Base-by-base conservation (phyloP, 2,888 invertebrate genomes). In the Exephanes ischioxanthus region DNA sequence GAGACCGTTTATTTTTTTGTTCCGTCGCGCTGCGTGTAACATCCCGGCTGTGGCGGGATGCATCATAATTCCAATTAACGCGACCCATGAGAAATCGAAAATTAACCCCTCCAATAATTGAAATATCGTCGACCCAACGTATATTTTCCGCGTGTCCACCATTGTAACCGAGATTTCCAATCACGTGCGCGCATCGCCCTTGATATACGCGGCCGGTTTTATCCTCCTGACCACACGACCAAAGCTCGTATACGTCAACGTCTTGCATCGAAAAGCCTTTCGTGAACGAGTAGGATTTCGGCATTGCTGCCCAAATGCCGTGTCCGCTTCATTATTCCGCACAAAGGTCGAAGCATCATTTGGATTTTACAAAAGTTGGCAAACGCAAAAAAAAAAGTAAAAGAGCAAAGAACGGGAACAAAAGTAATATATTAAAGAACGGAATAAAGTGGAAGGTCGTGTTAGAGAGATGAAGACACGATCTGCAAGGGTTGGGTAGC, bases 381-480 rank as follows among this genome's bases (percentile, higher is more conserved):
- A 77, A 26, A 55, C 26, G 14, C 11, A 55, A 51, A 37, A 19
- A 19, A 33, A 30, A 14, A 19, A 19, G 26, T 30, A 4, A 51
- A 51, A 33, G 14, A 30, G 22, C 7, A 33, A 33, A 33, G 48
- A 63, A 63, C 6, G 30, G 30, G 16, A 75, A 75, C 22, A 14
- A 48, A 48, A 30, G 30, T 61, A 19, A 45, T 30, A 26, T 14
- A 58, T 51, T 11, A 33, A 22, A 19, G 22, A 58, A 26, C 22
- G 22, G 16, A 37, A 66, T 66, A 41, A 22, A 14, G 66, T 30
- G 66, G 26, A 41, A 77, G 63, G 71, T 71, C 72, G 78, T 73
- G 26, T 78, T 58, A 73, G 53, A 55, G 63, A 75, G 63, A 79
- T 83, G 80, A 84, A 80, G 80, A 80, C 76, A 70, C 63, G 80